Evolutionary conservation across 2,113 vertebrate species (phyloP).

Genomic region (Podilymbus podiceps): DNA sequence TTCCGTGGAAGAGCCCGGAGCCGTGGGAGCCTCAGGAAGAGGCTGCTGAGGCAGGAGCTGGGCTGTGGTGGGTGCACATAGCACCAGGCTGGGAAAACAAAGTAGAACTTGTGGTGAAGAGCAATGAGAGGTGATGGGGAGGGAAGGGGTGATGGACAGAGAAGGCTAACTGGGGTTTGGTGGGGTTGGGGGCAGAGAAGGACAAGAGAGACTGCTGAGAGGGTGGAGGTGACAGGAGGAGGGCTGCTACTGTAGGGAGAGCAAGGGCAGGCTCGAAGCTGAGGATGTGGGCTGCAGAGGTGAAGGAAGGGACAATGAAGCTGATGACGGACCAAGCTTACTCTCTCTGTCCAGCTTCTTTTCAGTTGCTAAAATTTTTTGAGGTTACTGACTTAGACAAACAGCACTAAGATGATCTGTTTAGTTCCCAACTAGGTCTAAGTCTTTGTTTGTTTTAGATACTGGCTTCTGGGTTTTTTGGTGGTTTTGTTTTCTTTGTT

Average conservation of each 20-base stretch:
- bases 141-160: not conserved
- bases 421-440: not conserved
- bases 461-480: not conserved
- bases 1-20: not conserved
- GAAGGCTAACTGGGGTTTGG: not conserved
- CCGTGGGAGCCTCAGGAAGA: not conserved
- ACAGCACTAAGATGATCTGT: not conserved
- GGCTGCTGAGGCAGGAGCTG: not conserved
- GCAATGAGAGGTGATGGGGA: not conserved
- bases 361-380: not conserved
- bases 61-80: rapidly evolving
- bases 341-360: not conserved
- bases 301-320: not conserved
- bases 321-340: not conserved
- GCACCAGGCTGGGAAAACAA: not conserved
- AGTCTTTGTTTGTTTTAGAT: not conserved
- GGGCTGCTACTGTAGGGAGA: not conserved
- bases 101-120: rapidly evolving
- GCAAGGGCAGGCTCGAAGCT: not conserved
- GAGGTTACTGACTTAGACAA: not conserved
- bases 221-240: not conserved
- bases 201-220: rapidly evolving
- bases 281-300: not conserved
- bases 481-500: not conserved
- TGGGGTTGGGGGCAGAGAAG: not conserved